Percentiles rank a stretch among this genome's conserved stretches.
Conservation (phyloP, 37 sponge, comb jelly and placozoan genomes). For the Petrosia ficiformis region DNA sequence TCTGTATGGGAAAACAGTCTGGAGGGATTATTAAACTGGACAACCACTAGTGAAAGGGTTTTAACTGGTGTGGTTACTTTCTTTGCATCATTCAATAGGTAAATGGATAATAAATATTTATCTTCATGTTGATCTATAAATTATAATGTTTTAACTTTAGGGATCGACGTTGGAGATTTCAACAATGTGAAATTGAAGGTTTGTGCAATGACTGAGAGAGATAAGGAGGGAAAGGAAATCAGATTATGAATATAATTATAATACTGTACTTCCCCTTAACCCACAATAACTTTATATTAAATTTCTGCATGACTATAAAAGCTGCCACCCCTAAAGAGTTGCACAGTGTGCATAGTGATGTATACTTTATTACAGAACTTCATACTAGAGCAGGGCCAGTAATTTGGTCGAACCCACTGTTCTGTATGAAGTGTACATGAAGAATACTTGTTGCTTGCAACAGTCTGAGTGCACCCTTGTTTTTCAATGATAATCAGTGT, state of each 20-base stretch:
- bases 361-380: background rate
- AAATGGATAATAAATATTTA: no score
- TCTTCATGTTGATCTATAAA: background rate
- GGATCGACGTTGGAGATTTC: conserved; percentile 78
- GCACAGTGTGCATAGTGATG: background rate
- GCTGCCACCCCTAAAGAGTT: background rate
- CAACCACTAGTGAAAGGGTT: conserved; percentile 22
- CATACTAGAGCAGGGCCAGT: background rate
- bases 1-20: conserved; percentile 48
- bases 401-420: conserved; percentile 15
- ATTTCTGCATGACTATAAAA: background rate
- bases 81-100: conserved; percentile 49
- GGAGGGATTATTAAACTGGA: conserved; percentile 32
- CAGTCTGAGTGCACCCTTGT: conserved; percentile 9
- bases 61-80: conserved; percentile 56
- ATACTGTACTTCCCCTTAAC: background rate
- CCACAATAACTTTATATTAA: background rate
- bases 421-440: background rate
- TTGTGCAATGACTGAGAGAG: background rate
- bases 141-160: conserved; percentile 11
- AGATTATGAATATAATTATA: background rate
- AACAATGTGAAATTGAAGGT: conserved; percentile 67
- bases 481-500: background rate
- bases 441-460: background rate
- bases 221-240: no score